Evolutionary conservation across 2,797 vertebrate genomes (phyloP).

Genomic region (Gallinago solitaria): DNA sequence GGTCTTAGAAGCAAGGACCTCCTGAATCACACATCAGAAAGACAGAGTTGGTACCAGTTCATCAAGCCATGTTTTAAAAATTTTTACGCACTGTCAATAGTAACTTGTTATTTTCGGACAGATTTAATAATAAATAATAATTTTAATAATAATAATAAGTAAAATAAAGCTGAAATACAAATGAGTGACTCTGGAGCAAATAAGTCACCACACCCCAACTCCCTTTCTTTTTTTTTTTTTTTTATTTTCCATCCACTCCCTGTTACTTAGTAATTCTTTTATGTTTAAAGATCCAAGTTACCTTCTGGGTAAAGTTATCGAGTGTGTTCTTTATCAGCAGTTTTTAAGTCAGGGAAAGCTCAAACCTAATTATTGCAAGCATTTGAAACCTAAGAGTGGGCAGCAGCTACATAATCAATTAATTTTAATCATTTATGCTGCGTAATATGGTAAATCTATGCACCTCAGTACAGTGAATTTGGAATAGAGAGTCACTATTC

Average conservation of each 20-base stretch:
- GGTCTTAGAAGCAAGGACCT: neutral
- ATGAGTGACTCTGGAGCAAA: neutral
- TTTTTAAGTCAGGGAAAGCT: neutral
- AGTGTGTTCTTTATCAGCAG: neutral
- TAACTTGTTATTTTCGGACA: neutral
- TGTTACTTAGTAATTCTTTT: neutral
- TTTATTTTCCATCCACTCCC: neutral
- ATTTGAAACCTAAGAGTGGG: neutral
- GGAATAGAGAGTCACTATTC: neutral
- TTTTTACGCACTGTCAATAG: neutral
- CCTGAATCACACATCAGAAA: neutral
- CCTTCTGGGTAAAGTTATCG: neutral
- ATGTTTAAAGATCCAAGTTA: neutral
- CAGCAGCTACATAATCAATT: neutral
- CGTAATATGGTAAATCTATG: neutral
- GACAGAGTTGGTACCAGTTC: neutral
- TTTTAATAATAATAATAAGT: neutral
- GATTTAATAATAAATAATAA: neutral
- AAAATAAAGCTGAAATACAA: neutral
- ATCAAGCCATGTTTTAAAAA: neutral
- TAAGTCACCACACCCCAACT: fast-evolving
- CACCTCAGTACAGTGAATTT: neutral
- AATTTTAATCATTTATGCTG: neutral
- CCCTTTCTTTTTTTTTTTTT: no score
- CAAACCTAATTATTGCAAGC: neutral